These are phyloP conservation scores for Calyptomena viridis DNA, from an alignment of 2,113 vertebrate genomes.

Conservation along the genomic window DNA sequence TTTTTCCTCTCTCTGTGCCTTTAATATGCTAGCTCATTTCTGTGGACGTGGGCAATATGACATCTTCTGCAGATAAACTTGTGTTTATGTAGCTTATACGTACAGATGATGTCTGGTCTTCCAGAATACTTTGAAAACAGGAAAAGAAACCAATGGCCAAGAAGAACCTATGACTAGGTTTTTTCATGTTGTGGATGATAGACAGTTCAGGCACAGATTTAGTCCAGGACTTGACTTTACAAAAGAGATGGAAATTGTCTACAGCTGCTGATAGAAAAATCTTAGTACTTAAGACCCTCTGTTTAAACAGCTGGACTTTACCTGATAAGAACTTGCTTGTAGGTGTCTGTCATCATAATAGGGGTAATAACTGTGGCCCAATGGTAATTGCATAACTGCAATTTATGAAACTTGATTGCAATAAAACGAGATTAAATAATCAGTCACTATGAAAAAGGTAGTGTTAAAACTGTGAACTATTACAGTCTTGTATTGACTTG, in stretches of 20 bases:
- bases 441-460: background rate
- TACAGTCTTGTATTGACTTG: background rate
- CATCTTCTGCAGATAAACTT: background rate
- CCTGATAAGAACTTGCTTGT: background rate
- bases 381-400: background rate
- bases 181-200: background rate
- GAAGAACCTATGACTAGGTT: background rate
- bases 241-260: background rate
- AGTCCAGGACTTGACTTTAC: background rate
- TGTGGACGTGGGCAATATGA: background rate
- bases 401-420: background rate
- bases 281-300: background rate
- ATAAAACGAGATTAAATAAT: background rate
- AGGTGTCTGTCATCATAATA: background rate
- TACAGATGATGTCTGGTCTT: background rate
- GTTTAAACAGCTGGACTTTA: background rate
- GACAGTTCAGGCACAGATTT: background rate
- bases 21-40: background rate
- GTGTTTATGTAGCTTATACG: background rate
- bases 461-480: background rate
- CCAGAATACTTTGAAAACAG: background rate
- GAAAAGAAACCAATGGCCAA: background rate
- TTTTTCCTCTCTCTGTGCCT: background rate
- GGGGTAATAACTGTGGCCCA: background rate
- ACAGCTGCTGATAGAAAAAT: background rate